A percentile compares a stretch with the other conserved stretches of the same genome.
These are phyloP conservation scores for Rhopalosiphum padi DNA, from an alignment of 1,140 invertebrate species.

Conservation along the genomic window DNA sequence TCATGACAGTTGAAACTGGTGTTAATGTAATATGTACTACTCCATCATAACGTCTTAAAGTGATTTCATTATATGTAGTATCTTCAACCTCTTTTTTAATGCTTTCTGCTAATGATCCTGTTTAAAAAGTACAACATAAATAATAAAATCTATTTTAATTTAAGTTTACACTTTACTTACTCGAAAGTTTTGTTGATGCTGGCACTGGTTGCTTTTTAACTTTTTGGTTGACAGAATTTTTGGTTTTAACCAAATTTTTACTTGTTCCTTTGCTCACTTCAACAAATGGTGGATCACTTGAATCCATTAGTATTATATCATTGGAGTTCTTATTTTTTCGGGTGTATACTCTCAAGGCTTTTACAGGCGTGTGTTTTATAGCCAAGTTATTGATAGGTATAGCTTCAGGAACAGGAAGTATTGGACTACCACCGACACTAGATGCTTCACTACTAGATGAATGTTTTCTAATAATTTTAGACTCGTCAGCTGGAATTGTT, in stretches of 20 bases:
- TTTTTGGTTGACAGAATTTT: conserved; percentile 11
- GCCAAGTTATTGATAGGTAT: neutral
- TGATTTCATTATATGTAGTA: conserved; percentile 66
- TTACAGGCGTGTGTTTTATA: conserved; percentile 37
- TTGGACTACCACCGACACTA: conserved; percentile 70
- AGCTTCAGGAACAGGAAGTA: conserved; percentile 37
- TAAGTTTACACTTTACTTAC: conserved; percentile 7
- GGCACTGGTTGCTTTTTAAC: conserved; percentile 36
- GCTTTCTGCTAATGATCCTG: conserved; percentile 37
- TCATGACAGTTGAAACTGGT: conserved; percentile 68
- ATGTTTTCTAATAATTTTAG: conserved; percentile 79
- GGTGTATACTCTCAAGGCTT: conserved; percentile 46
- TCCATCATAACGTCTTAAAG: conserved; percentile 69
- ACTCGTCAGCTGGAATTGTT: conserved; percentile 72
- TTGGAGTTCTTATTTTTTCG: conserved; percentile 50
- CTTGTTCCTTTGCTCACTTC: conserved; percentile 16
- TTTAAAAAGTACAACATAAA: neutral
- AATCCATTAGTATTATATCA: neutral
- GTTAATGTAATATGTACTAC: conserved; percentile 72
- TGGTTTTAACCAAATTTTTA: conserved; percentile 29
- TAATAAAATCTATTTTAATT: neutral
- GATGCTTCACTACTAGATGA: conserved; percentile 81
- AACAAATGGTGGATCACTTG: neutral
- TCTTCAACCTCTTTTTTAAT: conserved; percentile 50
- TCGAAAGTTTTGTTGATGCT: conserved; percentile 18